Base-by-base conservation (phyloP, 2,113 vertebrate genomes). In the Ramphastos sulfuratus region DNA sequence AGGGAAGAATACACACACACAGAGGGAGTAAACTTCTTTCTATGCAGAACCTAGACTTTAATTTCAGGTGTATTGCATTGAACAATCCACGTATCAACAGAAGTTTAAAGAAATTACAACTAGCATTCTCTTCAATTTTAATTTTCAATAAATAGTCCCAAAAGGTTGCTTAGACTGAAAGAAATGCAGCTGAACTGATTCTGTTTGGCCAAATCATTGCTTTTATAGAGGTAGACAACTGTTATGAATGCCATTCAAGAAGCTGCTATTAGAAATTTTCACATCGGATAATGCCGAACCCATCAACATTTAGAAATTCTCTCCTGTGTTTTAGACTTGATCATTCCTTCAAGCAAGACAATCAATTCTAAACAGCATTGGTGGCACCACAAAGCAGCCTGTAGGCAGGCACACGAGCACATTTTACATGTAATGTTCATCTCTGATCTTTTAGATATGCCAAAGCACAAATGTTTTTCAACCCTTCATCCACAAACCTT, bases 241-340 rank as follows among this genome's bases (percentile, higher is more conserved):
- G 48, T 50, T 73, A 7, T 4, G 24, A 91, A 55, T 15, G 37
- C 21, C 66, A 91, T 55, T 70, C 72, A 65, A 66, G 56, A 85
- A 89, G 24, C 30, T 82, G 78, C 23, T 70, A 25, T 55, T 50
- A 16, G 55, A 82, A 30, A 52, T 70, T 55, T 27, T 73, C 37
- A 52, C 24, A 65, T 3, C 37, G 42, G 52, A 69, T 33, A 64
- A 65, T 1, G 28, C 15, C 85, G 55, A 77, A 91, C 23, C 11
- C 35, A 77, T 19, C 60, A 55, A 20, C 0, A 0, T 25, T 60
- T 54, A 3, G 1, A 65, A 70, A 59, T 66, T 9, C 70, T 17
- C 48, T 75, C 60, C 59, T 46, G 13, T 77, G 55, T 85, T 71
- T 87, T 46, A n/a, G 74, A 54, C 4, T 58, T n/a, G 11, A 82